Base-by-base conservation (phyloP, 2,888 invertebrate genomes). In the Nemapogon koenigi region DNA sequence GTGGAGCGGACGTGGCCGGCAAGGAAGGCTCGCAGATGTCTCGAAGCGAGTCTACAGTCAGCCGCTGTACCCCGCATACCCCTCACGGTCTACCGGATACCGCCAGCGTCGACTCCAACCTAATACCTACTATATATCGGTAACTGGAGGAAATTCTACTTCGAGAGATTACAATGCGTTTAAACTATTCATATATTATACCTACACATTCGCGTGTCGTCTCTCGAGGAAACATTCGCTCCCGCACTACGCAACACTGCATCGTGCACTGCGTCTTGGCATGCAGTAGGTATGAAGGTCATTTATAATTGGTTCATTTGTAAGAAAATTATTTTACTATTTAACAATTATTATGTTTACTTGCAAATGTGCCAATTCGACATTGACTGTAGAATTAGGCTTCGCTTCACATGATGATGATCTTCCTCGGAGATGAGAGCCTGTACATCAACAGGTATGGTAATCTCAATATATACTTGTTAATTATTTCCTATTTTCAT, bases 121-220 rank as follows among this genome's bases (percentile, higher is more conserved):
- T 90, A 67, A 87, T 90, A 73, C 88, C 88, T 52, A 91, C 91
- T 53, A 91, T 92, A 75, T 92, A 92, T 85, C 90, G 92, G 92
- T 91, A 88, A 78, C 70, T 61, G 59, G 59, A 56, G 49, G n/a
- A n/a, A n/a, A n/a, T n/a, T n/a, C n/a, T n/a, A n/a, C n/a, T n/a
- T n/a, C n/a, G n/a, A n/a, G n/a, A n/a, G n/a, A n/a, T n/a, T n/a
- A n/a, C n/a, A n/a, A n/a, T n/a, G n/a, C n/a, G n/a, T n/a, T n/a
- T n/a, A n/a, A n/a, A n/a, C n/a, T n/a, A n/a, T n/a, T n/a, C 22
- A 22, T 22, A 7, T 6, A 22, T 22, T 22, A 22, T 22, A 6
- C 22, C 6, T 22, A 22, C 22, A 22, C 22, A 10, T 22, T 22
- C 10, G 6, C 22, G 7, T 22, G 22, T 22, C 22, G 7, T 6